Conservation (phyloP, 2,797 vertebrate genomes). For the Gymnoscopelus braueri region DNA sequence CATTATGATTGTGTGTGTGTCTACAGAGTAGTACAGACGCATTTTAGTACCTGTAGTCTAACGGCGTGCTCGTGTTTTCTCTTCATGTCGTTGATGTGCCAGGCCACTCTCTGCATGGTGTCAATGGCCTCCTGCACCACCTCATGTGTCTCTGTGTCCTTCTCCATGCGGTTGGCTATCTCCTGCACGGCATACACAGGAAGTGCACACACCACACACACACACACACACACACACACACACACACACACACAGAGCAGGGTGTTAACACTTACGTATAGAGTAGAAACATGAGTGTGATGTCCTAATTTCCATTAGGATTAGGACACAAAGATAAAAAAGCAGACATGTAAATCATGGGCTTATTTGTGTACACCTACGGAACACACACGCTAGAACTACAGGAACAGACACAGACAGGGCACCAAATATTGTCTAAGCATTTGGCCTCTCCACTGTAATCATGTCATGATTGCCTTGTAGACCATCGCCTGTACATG, state of each 20-base stretch:
- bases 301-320: too few species aligned
- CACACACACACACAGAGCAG: neutral
- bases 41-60: conserved; percentile 87
- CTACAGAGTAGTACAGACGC: neutral
- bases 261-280: conserved; percentile 13
- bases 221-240: conserved; percentile 6
- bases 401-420: conserved; percentile 38
- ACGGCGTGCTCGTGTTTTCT: conserved; percentile 96
- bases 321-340: too few species aligned
- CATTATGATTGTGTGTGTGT: neutral
- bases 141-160: conserved; percentile 93
- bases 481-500: too few species aligned
- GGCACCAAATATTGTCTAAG: conserved; percentile 63
- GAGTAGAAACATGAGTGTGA: too few species aligned
- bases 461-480: neutral
- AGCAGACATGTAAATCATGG: too few species aligned
- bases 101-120: conserved; percentile 98
- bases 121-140: conserved; percentile 96
- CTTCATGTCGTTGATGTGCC: conserved; percentile 99
- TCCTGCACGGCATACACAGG: conserved; percentile 79
- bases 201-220: conserved; percentile 1
- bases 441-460: conserved; percentile 63
- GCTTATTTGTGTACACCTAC: conserved; percentile 15
- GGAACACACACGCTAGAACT: conserved; percentile 1
- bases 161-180: conserved; percentile 97